Conservation (phyloP, 2,888 invertebrate genomes). For the Dorcus hopei region DNA sequence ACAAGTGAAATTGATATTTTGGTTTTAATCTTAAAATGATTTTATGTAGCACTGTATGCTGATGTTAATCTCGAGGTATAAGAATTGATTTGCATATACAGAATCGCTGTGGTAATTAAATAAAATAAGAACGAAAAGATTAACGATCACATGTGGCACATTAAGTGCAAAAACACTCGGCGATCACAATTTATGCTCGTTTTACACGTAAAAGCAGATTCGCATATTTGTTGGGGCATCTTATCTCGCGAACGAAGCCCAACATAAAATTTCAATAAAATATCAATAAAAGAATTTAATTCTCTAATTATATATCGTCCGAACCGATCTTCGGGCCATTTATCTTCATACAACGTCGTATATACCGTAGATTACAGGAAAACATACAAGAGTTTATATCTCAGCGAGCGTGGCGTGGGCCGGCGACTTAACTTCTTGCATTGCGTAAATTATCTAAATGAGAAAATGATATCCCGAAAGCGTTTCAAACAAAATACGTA, state of each 20-base stretch:
- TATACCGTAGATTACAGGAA: neutral
- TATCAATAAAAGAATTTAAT: slow-evolving; percentile 1
- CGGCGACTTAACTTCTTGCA: neutral
- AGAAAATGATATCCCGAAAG: slow-evolving; percentile 1
- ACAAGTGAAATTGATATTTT: no score
- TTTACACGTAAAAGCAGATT: neutral
- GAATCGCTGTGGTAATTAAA: no score
- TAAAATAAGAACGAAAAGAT: no score
- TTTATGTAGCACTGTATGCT: no score
- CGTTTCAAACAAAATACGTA: neutral
- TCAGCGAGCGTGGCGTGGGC: neutral
- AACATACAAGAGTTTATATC: neutral
- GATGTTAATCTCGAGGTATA: no score
- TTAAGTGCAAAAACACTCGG: no score
- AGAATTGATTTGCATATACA: no score
- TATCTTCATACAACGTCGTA: neutral
- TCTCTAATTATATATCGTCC: neutral
- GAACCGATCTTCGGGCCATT: neutral
- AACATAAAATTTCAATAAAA: slow-evolving; percentile 2
- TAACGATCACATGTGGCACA: no score
- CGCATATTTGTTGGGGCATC: neutral
- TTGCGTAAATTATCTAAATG: slow-evolving; percentile 3
- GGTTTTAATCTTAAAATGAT: no score
- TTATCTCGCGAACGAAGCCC: neutral
- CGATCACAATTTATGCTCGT: no score